Percentiles rank a stretch among this genome's conserved stretches.
phyloP scores from a whole-genome alignment of 2,113 vertebrate genomes.

The Solenodon paradoxus region DNA sequence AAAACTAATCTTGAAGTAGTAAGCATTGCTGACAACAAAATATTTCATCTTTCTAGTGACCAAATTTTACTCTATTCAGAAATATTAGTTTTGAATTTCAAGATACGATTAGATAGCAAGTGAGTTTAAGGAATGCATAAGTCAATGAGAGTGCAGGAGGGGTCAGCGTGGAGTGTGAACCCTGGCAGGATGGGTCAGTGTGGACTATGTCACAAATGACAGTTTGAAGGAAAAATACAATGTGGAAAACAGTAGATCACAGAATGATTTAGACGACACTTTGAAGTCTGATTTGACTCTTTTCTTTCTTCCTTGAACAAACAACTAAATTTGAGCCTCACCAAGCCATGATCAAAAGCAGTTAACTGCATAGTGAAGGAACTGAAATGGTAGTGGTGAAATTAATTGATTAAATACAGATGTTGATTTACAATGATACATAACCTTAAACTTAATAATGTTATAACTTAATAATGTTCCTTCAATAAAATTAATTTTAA shows the following conservation, averaged over 20 bases:
- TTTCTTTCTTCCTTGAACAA: not conserved
- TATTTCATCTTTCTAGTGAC: not conserved
- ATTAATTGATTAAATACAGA: too few relatives aligned
- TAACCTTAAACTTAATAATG: too few relatives aligned
- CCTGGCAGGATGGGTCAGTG: not conserved
- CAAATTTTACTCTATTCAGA: slow-evolving; percentile 1
- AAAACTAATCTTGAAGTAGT: not conserved
- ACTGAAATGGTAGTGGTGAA: too few relatives aligned
- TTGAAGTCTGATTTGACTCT: not conserved
- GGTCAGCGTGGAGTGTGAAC: not conserved
- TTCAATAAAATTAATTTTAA: too few relatives aligned
- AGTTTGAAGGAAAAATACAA: not conserved
- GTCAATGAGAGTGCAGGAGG: not conserved
- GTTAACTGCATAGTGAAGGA: too few relatives aligned
- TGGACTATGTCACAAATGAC: not conserved
- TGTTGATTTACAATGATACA: too few relatives aligned
- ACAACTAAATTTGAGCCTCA: not conserved
- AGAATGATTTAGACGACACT: not conserved
- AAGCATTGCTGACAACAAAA: not conserved
- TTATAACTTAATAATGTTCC: too few relatives aligned
- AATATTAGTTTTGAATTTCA: not conserved
- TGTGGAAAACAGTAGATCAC: not conserved
- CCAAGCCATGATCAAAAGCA: not conserved
- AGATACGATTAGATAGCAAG: not conserved
- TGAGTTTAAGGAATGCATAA: not conserved